Evolutionary conservation across 1,140 invertebrate species (phyloP), one percentile per base, ranked within the genome.

Genomic region (Zaprionus africanus): DNA sequence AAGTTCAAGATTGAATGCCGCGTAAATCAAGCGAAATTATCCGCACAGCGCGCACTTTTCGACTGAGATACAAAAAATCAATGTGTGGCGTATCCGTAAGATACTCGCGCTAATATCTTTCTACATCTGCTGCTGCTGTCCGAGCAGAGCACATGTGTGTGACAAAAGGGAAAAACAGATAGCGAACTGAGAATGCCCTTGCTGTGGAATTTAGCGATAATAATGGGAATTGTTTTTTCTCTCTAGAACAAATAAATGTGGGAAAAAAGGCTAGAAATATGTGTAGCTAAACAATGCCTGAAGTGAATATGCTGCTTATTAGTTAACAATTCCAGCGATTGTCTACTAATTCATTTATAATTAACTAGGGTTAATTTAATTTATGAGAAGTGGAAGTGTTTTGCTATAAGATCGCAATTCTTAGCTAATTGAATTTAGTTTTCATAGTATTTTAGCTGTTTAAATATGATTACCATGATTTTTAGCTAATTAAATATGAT

Each of bases 111-210:
- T 41, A 38, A 78, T 64, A 70, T 41, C 38, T 41, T 63, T 81
- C 71, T 70, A 66, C 70, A 12, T 28, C 4, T 53, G 24, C 12
- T 63, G 24, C 12, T 63, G 22, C 36, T 59, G 38, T 1, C 51
- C 31, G 31, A 34, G 56, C 79, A 38, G 36, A 17, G 78, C 82
- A 81, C 22, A 51, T 24, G 49, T 62, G 64, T 51, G 66, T 62
- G 64, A 78, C 63, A 63, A 64, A 31, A 9, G 19, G 36, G 9
- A 43, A 62, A 60, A n/a, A 63, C 13, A 41, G 7, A 62, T 41
- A 69, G 62, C 72, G 72, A 75, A 75, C 59, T 58, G 72, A 31
- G 34, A 63, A 83, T 83, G 69, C 81, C 56, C 81, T 83, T 83
- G 65, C 51, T 38, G 2, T 43, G 31, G 24, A 28, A 57, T 56